These are phyloP conservation scores for Murina feae DNA, from an alignment of 2,113 vertebrate genomes.

Conservation along the genomic window DNA sequence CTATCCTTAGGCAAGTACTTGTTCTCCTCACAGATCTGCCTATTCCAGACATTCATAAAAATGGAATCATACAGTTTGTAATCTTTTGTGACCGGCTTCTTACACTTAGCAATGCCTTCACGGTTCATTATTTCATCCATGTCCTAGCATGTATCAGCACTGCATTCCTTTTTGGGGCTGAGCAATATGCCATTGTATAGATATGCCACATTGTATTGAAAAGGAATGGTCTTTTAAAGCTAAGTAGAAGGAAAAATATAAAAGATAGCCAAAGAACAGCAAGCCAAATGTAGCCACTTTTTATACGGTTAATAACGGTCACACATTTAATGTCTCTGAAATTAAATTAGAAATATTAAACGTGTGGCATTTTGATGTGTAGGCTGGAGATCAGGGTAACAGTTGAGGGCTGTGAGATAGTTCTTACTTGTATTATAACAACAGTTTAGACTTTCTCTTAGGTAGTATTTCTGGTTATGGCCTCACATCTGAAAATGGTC, in stretches of 20 bases:
- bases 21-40: neutral
- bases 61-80: neutral
- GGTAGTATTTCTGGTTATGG: neutral
- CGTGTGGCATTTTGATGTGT: neutral
- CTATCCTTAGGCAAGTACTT: neutral
- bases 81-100: neutral
- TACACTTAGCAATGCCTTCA: neutral
- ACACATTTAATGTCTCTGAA: neutral
- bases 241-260: neutral
- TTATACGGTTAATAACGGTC: neutral
- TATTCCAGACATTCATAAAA: accelerated
- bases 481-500: neutral
- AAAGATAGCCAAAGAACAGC: neutral
- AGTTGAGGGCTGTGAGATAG: neutral
- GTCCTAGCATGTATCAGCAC: neutral
- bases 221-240: neutral
- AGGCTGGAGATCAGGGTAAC: neutral
- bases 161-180: neutral
- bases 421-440: neutral
- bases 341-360: neutral
- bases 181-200: neutral
- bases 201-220: neutral
- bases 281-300: neutral
- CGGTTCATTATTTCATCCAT: neutral
- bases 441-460: neutral